Base-by-base conservation (phyloP, 2,797 vertebrate species). In the Ficedula albicollis region DNA sequence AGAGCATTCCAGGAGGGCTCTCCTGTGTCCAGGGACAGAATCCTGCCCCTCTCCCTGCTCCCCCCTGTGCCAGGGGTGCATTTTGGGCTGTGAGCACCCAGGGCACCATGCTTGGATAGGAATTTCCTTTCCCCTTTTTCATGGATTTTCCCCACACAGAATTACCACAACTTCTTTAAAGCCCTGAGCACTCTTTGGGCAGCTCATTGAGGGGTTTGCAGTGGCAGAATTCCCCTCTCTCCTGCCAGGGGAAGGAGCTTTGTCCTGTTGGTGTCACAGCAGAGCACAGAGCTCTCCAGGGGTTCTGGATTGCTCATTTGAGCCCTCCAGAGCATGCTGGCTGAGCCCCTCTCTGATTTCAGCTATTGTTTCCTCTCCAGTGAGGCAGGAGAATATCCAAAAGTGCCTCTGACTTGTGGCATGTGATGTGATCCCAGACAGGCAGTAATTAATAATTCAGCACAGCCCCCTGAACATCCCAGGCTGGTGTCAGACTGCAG, bases 391-490 rank as follows among this genome's bases (percentile, higher is more conserved):
- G 68, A 56, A 21, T 21, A 30, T 51, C 84, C 84, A 32, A 20
- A 85, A 75, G 49, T 64, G 20, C 68, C 34, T 66, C 36, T 80
- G 87, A 13, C 67, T 87, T 10, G 21, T 83, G 83, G 39, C 38
- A 2, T 23, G 88, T 8, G 34, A 64, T 36, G 49, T 67, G 83
- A 90, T 14, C 46, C 5, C 73, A 86, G 80, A 1, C 34, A 16
- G 52, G 66, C 56, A n/a, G 95, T 3, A 75, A 90, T 91, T 4
- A 84, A 91, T 91, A 90, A 93, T 93, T 90, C 64, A 94, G 49
- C 58, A 15, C 59, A 79, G 77, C 81, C 36, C 27, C 8, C 0
- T 5, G 32, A 43, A 12, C 22, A 1, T 10, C 38, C 64, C 69
- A 23, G 89, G 1, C 49, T 67, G 87, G 23, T 11, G 58, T 79